Evolutionary conservation across 1,140 invertebrate species (phyloP).

Genomic region (Polypedilum pembai): DNA sequence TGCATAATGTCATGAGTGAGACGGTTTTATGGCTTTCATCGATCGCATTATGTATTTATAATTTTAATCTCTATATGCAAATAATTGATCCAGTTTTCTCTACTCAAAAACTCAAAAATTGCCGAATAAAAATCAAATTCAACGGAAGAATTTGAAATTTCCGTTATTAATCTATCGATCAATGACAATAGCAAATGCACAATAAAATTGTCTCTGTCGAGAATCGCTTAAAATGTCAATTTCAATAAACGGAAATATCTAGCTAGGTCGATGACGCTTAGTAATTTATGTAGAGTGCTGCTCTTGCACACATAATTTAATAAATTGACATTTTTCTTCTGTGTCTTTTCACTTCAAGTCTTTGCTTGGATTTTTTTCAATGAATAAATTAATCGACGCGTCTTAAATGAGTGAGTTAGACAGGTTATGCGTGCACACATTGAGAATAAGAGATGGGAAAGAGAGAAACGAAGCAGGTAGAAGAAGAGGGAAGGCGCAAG

Average conservation of each 20-base stretch:
- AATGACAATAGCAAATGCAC: not conserved
- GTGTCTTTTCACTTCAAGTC: not conserved
- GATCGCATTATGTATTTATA: too few species aligned
- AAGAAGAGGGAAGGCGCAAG: too few species aligned
- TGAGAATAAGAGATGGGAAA: not conserved
- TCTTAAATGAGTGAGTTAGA: conserved; percentile 16
- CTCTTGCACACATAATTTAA: conserved; percentile 24
- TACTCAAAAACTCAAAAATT: too few species aligned
- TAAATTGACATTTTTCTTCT: conserved; percentile 22
- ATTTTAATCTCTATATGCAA: too few species aligned
- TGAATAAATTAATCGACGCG: conserved; percentile 24
- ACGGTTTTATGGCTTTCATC: too few species aligned
- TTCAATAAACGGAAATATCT: not conserved
- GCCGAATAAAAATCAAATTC: not conserved
- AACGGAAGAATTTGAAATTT: not conserved
- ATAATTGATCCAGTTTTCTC: too few species aligned
- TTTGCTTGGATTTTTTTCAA: not conserved
- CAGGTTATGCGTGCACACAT: not conserved
- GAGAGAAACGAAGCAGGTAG: too few species aligned
- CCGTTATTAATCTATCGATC: not conserved
- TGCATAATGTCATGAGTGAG: too few species aligned
- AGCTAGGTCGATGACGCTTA: not conserved
- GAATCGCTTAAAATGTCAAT: conserved; percentile 11
- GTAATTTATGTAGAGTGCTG: conserved; percentile 17
- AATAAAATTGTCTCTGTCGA: conserved; percentile 1